Conservation (phyloP, 2,888 invertebrate species). For the Oscheius myriophilus region DNA sequence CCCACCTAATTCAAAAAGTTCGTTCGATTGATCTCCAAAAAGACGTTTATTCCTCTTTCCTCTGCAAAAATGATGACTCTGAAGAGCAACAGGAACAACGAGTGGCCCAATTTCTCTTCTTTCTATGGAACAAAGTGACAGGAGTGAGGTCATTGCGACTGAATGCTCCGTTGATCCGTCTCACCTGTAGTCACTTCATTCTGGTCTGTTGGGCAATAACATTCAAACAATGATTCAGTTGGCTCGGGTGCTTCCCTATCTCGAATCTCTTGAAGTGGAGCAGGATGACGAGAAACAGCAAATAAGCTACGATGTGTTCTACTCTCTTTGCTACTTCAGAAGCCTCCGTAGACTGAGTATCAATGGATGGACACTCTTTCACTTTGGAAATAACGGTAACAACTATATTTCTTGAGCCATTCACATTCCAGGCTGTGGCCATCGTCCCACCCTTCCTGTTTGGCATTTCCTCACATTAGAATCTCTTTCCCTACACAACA, state of each 20-base stretch:
- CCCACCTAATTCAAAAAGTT: neutral
- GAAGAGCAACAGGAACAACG: neutral
- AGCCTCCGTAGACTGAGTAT: conserved; percentile 9
- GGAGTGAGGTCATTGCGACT: neutral
- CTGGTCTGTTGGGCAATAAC: neutral
- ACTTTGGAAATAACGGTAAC: conserved; percentile 2
- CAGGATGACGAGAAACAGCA: neutral
- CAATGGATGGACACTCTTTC: conserved; percentile 10
- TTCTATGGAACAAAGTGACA: neutral
- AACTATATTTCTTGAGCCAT: neutral
- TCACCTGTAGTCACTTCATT: conserved; percentile 16
- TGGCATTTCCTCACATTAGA: conserved; percentile 6
- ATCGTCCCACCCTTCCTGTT: conserved; percentile 17
- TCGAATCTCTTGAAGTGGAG: conserved; percentile 4
- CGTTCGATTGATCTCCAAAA: neutral
- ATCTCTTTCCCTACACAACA: conserved; percentile 5
- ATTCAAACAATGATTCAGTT: neutral
- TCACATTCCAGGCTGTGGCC: conserved; percentile 4
- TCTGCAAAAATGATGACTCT: neutral
- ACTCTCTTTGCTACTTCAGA: conserved; percentile 21
- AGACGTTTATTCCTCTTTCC: neutral
- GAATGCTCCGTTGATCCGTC: neutral
- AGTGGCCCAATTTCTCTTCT: neutral
- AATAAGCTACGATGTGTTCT: conserved; percentile 10
- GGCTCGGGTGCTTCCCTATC: conserved; percentile 2